These are phyloP conservation scores for Limonius californicus DNA, from an alignment of 1,140 invertebrate species.

Conservation along the genomic window DNA sequence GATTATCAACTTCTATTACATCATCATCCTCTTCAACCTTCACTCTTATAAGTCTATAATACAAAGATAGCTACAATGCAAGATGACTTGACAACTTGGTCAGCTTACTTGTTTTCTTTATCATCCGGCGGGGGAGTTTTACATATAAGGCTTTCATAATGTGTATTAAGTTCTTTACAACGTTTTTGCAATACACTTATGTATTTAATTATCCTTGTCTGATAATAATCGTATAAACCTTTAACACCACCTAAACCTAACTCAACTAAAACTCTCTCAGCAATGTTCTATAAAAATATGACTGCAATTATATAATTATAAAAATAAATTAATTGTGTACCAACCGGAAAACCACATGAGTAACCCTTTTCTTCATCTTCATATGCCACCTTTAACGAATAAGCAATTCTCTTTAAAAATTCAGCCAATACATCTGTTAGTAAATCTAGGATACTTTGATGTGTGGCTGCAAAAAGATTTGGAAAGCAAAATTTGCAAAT, in stretches of 20 bases:
- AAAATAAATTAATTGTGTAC: conserved; percentile 16
- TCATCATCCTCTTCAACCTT: conserved; percentile 37
- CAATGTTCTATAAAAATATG: conserved; percentile 28
- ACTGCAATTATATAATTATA: not conserved
- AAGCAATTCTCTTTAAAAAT: conserved; percentile 38
- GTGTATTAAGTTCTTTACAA: conserved; percentile 35
- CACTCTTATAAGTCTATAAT: conserved; percentile 28
- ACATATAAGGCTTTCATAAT: conserved; percentile 31
- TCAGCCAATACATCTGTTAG: conserved; percentile 39
- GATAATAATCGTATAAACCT: conserved; percentile 44
- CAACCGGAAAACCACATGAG: conserved; percentile 37
- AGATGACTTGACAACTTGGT: not conserved
- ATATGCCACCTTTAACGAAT: conserved; percentile 29
- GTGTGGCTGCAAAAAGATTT: conserved; percentile 28
- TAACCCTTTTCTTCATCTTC: conserved; percentile 33
- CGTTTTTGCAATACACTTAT: conserved; percentile 34
- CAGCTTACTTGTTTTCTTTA: conserved; percentile 31
- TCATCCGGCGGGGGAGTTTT: conserved; percentile 28
- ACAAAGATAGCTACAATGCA: not conserved
- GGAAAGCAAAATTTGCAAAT: too few species aligned
- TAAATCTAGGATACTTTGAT: conserved; percentile 38
- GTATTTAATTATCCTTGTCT: conserved; percentile 41
- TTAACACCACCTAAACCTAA: conserved; percentile 39
- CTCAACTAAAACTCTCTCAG: conserved; percentile 41
- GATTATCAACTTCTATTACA: conserved; percentile 32